These are phyloP conservation scores for Pedetes capensis DNA, from an alignment of 2,113 vertebrate species.

Conservation along the genomic window DNA sequence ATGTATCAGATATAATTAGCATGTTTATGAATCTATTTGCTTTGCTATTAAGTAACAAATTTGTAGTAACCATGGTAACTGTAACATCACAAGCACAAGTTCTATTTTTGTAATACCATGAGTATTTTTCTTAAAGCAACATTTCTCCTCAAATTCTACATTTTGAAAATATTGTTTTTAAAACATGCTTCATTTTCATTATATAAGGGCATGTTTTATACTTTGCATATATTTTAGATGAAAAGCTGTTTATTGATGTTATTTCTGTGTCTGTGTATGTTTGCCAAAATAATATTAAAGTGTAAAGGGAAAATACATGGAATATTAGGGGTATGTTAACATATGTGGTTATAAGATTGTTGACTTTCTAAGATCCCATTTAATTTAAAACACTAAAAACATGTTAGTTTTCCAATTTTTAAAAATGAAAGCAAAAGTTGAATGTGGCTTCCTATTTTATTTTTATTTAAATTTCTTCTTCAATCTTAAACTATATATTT, in stretches of 20 bases:
- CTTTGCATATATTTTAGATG: constrained; percentile 29
- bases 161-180: constrained; percentile 81
- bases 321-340: neutral
- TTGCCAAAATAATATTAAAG: constrained; percentile 31
- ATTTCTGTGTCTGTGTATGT: neutral
- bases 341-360: neutral
- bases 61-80: constrained; percentile 90
- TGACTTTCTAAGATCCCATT: constrained; percentile 20
- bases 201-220: neutral
- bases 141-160: constrained; percentile 80
- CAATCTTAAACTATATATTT: neutral
- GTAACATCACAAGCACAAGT: constrained; percentile 85
- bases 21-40: constrained; percentile 90
- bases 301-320: neutral
- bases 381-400: neutral
- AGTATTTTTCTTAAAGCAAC: constrained; percentile 89
- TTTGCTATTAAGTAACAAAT: constrained; percentile 91
- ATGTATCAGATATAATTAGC: constrained; percentile 90
- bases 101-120: constrained; percentile 88
- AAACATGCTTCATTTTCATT: constrained; percentile 46
- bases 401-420: neutral
- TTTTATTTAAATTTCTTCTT: constrained; percentile 9
- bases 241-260: constrained; percentile 17
- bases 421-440: neutral
- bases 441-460: neutral